Evolutionary conservation across 2,888 invertebrate species (phyloP).

Genomic region (Chloromyia formosa): DNA sequence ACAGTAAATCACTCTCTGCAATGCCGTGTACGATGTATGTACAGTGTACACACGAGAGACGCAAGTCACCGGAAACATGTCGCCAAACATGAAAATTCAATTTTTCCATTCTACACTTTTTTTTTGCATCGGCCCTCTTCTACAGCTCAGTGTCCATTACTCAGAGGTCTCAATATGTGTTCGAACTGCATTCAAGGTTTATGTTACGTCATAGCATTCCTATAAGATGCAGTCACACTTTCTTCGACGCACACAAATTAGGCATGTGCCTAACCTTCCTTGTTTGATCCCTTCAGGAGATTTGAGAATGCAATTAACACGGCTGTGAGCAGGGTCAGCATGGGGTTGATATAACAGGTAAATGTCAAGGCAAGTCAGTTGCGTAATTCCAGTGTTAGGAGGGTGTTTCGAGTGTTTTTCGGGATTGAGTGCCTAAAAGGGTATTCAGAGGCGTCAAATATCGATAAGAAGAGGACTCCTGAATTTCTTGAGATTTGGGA

Average conservation of each 20-base stretch:
- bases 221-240: constrained; percentile 1
- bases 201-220: not conserved
- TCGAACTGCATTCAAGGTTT: not conserved
- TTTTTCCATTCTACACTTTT: constrained; percentile 43
- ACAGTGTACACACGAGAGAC: constrained; percentile 47
- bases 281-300: not conserved
- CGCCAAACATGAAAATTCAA: constrained; percentile 58
- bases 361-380: constrained; percentile 29
- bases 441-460: not conserved
- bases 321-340: constrained; percentile 34
- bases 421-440: constrained; percentile 57
- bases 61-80: constrained; percentile 57
- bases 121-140: not conserved
- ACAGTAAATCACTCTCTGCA: constrained; percentile 1
- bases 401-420: not conserved
- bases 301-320: constrained; percentile 45
- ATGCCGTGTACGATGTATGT: too few relatives aligned
- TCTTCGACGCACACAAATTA: not conserved
- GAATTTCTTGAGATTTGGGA: too few relatives aligned
- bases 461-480: not conserved
- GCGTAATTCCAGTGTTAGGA: constrained; percentile 33
- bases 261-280: not conserved
- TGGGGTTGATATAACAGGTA: constrained; percentile 36
- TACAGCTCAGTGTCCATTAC: too few relatives aligned
- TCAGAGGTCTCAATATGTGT: not conserved